Evolutionary conservation across 2,888 invertebrate species (phyloP), one percentile per base, ranked within the genome.

Genomic region (Stenolophus ochropezus): DNA sequence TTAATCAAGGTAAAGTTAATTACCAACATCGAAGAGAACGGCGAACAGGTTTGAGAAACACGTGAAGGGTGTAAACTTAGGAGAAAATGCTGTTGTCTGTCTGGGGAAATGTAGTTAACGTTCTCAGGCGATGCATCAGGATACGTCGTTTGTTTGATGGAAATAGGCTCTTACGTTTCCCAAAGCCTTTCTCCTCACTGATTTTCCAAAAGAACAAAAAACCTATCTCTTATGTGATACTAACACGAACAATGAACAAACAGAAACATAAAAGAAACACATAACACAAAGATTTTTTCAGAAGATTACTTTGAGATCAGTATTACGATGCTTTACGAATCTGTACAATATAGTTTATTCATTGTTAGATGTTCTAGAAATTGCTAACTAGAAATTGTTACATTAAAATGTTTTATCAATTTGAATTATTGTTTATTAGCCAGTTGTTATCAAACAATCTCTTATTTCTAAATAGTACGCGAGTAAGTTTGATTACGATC

Each of bases 1-100:
- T 74, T 74, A 53, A 74, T 51, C 74, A 53, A 25, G 53, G 49
- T 51, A 49, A 74, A 74, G 25, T 74, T 74, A 74, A 74, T 74
- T 74, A 74, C 49, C 5, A 53, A 74, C 42, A 51, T 53, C 16
- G 49, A 49, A 47, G 47, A 47, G 25, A 53, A 74, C 42, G 74
- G 25, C 25, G 49, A 49, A 47, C 73, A 47, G 73, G 73, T 73
- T 61, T 61, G 61, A 61, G 61, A 61, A 58, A 61, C 61, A 61
- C 61, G 61, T 61, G 49, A 49, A 71, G 47, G 42, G 73, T 73
- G 49, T 47, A 49, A 23, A 49, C 47, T 47, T n/a, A 49, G 25
- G 49, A 49, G 71, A 71, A 71, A 71, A 47, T 21, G 20, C 21
- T 49, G 21, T 74, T 51, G 25, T 51, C 51, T n/a, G 47, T 53